These are phyloP conservation scores for Pteropus alecto DNA, from an alignment of 2,113 vertebrate genomes.

Conservation along the genomic window DNA sequence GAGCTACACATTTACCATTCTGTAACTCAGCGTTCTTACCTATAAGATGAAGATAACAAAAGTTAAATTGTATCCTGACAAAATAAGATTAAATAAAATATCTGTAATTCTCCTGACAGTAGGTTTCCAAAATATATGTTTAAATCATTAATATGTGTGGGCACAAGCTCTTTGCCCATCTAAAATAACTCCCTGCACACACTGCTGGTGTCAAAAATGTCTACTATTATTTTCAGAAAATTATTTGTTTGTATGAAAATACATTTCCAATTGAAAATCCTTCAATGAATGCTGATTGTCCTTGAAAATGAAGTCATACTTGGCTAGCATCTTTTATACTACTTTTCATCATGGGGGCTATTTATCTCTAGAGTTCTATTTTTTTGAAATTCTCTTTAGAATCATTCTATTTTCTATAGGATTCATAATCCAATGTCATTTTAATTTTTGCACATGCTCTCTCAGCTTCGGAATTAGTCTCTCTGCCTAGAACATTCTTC, in stretches of 20 bases:
- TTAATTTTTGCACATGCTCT: not conserved
- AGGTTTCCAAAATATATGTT: not conserved
- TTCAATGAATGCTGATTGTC: not conserved
- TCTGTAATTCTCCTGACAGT: not conserved
- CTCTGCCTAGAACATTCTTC: not conserved
- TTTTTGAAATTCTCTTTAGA: not conserved
- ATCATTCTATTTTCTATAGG: not conserved
- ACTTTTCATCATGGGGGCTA: not conserved
- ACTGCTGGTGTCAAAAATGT: not conserved
- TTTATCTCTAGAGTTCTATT: not conserved
- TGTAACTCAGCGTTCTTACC: not conserved
- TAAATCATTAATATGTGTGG: not conserved
- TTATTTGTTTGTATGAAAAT: not conserved
- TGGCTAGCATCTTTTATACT: not conserved
- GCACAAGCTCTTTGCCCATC: not conserved
- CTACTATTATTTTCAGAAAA: constrained; percentile 8
- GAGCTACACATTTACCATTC: not conserved
- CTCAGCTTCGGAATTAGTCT: not conserved
- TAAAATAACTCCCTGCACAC: not conserved
- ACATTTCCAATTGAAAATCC: not conserved
- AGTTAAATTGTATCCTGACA: not conserved
- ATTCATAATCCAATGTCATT: not conserved
- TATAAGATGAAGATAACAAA: not conserved
- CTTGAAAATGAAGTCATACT: not conserved
- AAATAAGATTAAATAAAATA: not conserved